Base-by-base conservation (phyloP, 2,113 vertebrate species). In the Suricata suricatta region DNA sequence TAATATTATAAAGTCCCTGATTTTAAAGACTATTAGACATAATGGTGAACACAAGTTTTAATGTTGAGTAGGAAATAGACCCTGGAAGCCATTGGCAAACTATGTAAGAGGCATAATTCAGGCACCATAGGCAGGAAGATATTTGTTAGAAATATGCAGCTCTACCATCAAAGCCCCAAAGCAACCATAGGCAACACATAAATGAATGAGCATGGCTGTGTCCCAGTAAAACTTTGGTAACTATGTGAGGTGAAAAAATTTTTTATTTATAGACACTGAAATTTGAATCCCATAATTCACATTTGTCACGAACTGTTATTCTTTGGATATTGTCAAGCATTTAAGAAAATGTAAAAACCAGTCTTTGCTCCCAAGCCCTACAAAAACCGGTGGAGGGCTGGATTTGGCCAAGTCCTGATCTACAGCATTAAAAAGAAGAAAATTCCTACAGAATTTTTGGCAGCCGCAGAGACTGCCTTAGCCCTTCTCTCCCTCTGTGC, bases 221-320 rank as follows among this genome's bases (percentile, higher is more conserved):
- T 81, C 63, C 86, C 72, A 47, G 50, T 54, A 83, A 95, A 86
- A 93, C 82, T 91, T 97, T 60, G 88, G 50, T 84, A 84, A 60
- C 74, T 88, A 76, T 21, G 52, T 33, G 50, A 96, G 33, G 57
- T 52, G 50, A 76, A 93, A 89, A 76, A 29, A 87, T 23, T 50
- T 23, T 60, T 74, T 91, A 77, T 88, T 93, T 85, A 52, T 83
- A 77, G 86, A 47, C 25, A 44, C 7, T 29, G 31, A 95, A 38
- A 68, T 91, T 54, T 96, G 72, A 86, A 93, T 89, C 88, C 81
- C 31, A 44, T 77, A 41, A 60, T 88, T 95, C 69, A 63, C 12
- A 44, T 2, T 27, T 47, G 3, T 82, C 38, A 96, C 12, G 41
- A 96, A 94, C 38, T 35, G 87, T 44, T 83, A 11, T 77, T 71